These are phyloP conservation scores for Allobates femoralis DNA, from an alignment of 2,797 vertebrate genomes.

Conservation along the genomic window DNA sequence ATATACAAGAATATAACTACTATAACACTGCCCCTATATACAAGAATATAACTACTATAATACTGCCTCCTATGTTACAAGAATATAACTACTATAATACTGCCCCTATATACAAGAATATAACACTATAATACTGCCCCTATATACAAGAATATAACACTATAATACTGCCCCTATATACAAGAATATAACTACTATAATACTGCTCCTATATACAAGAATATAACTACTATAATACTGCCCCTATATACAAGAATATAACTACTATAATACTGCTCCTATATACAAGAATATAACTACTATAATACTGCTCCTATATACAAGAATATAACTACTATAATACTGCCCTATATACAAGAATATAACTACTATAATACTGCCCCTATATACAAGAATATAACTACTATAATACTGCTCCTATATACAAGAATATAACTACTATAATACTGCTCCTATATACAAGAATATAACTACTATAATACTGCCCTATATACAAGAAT, in stretches of 20 bases:
- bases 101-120: too few species aligned
- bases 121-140: too few species aligned
- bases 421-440: too few species aligned
- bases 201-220: slow-evolving; percentile 4
- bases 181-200: not conserved
- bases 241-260: slow-evolving; percentile 4
- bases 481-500: too few species aligned
- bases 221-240: slow-evolving; percentile 19
- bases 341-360: too few species aligned
- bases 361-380: too few species aligned
- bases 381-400: too few species aligned
- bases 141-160: too few species aligned
- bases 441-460: not conserved
- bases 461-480: slow-evolving; percentile 5
- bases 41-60: slow-evolving; percentile 15
- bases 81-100: too few species aligned
- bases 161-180: too few species aligned
- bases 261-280: slow-evolving; percentile 5
- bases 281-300: not conserved
- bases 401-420: too few species aligned
- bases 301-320: not conserved
- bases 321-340: slow-evolving; percentile 13
- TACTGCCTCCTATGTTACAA: slow-evolving; percentile 1
- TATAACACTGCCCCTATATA: not conserved
- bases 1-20: slow-evolving; percentile 12